Evolutionary conservation across 2,888 invertebrate species (phyloP).

Genomic region (Macaria notata): DNA sequence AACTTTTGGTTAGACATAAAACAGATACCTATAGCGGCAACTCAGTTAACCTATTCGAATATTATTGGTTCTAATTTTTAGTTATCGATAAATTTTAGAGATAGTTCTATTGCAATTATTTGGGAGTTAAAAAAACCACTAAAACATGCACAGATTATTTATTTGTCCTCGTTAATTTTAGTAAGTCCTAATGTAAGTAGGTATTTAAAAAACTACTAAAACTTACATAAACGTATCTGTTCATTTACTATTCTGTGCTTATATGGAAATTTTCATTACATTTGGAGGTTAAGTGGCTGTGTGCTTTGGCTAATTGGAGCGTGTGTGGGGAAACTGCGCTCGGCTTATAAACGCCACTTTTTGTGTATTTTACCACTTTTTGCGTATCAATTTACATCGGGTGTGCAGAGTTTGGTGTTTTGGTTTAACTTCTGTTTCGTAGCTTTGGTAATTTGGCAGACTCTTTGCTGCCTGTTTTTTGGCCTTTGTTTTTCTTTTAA

Average conservation of each 20-base stretch:
- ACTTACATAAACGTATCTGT: not conserved
- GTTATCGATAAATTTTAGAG: no score
- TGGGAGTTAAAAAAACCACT: no score
- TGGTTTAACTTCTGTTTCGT: slow-evolving; percentile 34
- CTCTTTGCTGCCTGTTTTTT: not conserved
- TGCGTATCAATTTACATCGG: slow-evolving; percentile 54
- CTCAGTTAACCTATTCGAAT: no score
- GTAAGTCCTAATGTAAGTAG: no score
- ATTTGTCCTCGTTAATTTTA: no score
- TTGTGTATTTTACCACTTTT: slow-evolving; percentile 52
- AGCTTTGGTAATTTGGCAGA: slow-evolving; percentile 12
- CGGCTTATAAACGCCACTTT: slow-evolving; percentile 62
- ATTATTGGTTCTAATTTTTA: no score
- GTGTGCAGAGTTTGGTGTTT: slow-evolving; percentile 34
- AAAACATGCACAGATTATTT: no score
- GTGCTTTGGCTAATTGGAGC: slow-evolving; percentile 77
- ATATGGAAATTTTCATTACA: slow-evolving; percentile 77
- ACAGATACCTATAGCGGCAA: no score
- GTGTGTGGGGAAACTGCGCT: slow-evolving; percentile 51
- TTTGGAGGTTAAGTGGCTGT: slow-evolving; percentile 75
- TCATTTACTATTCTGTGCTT: slow-evolving; percentile 15
- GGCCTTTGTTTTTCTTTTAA: not conserved
- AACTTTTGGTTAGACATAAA: no score
- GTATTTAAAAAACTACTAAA: no score
- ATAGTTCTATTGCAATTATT: no score